These are phyloP conservation scores for Lampris incognitus DNA, from an alignment of 2,113 vertebrate species.

Conservation along the genomic window DNA sequence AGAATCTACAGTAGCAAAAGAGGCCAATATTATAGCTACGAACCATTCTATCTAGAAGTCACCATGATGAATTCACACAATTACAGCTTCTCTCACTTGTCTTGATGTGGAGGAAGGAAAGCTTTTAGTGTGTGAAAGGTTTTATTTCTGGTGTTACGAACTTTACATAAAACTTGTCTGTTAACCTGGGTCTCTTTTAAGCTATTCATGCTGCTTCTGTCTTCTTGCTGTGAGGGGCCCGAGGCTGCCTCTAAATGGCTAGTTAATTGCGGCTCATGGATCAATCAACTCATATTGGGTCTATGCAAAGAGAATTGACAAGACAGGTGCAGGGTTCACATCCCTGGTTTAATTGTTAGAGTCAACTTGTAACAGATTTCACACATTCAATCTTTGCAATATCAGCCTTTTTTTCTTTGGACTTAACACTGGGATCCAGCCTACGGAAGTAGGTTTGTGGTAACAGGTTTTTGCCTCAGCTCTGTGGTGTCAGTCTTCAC, in stretches of 20 bases:
- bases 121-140: not conserved
- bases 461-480: conserved; percentile 20
- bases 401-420: too few relatives aligned
- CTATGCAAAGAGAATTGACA: conserved; percentile 10
- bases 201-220: conserved; percentile 10
- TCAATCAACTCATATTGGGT: conserved; percentile 43
- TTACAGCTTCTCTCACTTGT: not conserved
- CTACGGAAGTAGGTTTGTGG: too few relatives aligned
- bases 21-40: too few relatives aligned
- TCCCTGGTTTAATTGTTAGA: not conserved
- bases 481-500: conserved; percentile 6
- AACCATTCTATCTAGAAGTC: not conserved
- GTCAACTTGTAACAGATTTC: too few relatives aligned
- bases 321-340: not conserved
- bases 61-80: not conserved
- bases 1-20: not conserved
- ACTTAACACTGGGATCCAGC: too few relatives aligned
- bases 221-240: conserved; percentile 39
- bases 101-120: not conserved
- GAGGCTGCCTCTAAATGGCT: conserved; percentile 48
- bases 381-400: too few relatives aligned
- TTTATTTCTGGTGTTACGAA: not conserved
- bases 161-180: conserved; percentile 31
- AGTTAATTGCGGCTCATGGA: conserved; percentile 53
- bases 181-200: conserved; percentile 38